These are phyloP conservation scores for Polyergus mexicanus DNA, from an alignment of 1,140 invertebrate species.

Conservation along the genomic window DNA sequence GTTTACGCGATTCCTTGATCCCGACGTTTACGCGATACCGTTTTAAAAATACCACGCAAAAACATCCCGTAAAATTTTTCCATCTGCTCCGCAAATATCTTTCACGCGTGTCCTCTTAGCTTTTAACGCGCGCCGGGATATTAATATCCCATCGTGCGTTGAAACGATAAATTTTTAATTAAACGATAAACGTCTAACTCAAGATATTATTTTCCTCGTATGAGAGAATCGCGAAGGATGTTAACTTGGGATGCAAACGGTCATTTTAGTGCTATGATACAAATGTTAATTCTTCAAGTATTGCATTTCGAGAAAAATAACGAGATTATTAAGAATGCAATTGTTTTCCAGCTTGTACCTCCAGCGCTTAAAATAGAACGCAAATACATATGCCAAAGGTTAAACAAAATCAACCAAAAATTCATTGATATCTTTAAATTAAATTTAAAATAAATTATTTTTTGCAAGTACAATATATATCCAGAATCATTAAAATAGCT, in stretches of 20 bases:
- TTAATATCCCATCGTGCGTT: not conserved
- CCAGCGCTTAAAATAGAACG: not conserved
- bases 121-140: not conserved
- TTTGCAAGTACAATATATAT: not conserved
- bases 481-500: not conserved
- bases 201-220: not conserved
- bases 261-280: not conserved
- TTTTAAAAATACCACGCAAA: conserved; percentile 14
- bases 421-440: not conserved
- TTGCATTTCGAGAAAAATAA: not conserved
- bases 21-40: not conserved
- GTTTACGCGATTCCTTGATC: conserved; percentile 5
- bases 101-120: not conserved
- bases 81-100: not conserved
- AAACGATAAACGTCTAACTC: not conserved
- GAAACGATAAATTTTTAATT: too few species aligned
- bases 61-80: not conserved
- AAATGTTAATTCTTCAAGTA: not conserved
- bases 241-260: not conserved
- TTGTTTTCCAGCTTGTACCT: not conserved
- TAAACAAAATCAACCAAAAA: not conserved
- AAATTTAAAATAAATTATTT: conserved; percentile 4
- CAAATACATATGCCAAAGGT: not conserved
- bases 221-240: not conserved
- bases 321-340: not conserved